A percentile compares a stretch with the other conserved stretches of the same genome.
Evolutionary conservation across 2,888 invertebrate species (phyloP).

Genomic region (Epiblema foenella): DNA sequence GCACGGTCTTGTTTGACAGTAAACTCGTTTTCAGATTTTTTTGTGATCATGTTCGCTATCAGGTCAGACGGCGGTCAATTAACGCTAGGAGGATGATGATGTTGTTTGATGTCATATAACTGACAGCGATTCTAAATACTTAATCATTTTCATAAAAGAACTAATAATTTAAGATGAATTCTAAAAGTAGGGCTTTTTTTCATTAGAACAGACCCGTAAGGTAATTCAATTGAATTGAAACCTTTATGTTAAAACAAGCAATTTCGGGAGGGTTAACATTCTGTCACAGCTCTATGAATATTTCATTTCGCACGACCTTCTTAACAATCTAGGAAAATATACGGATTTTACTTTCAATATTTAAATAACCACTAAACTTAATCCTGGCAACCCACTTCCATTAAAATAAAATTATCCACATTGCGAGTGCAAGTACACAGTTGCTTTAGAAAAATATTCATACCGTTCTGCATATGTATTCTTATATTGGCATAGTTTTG

Average conservation of each 20-base stretch:
- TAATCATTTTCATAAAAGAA: too few relatives aligned
- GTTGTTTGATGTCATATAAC: too few relatives aligned
- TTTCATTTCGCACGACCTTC: slow-evolving; percentile 28
- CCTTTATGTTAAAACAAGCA: slow-evolving; percentile 31
- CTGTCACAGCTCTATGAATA: slow-evolving; percentile 32
- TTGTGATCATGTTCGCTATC: too few relatives aligned
- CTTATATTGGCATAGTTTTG: background rate
- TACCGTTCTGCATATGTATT: too few relatives aligned
- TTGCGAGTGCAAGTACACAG: background rate
- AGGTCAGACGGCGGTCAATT: too few relatives aligned
- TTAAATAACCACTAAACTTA: background rate
- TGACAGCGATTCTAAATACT: too few relatives aligned
- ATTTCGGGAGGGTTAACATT: slow-evolving; percentile 23
- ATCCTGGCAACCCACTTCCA: background rate
- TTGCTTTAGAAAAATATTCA: background rate
- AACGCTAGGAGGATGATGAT: too few relatives aligned
- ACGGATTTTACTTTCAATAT: slow-evolving; percentile 6
- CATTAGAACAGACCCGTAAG: slow-evolving; percentile 14
- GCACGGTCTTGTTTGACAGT: too few relatives aligned
- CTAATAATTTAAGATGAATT: background rate
- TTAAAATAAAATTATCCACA: background rate
- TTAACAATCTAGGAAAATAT: slow-evolving; percentile 22
- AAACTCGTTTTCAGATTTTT: too few relatives aligned
- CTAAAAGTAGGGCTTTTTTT: background rate
- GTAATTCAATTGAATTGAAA: slow-evolving; percentile 19